Percentiles rank a stretch among this genome's conserved stretches.
Conservation (phyloP, 2,797 vertebrate species). For the Ammospiza maritima region DNA sequence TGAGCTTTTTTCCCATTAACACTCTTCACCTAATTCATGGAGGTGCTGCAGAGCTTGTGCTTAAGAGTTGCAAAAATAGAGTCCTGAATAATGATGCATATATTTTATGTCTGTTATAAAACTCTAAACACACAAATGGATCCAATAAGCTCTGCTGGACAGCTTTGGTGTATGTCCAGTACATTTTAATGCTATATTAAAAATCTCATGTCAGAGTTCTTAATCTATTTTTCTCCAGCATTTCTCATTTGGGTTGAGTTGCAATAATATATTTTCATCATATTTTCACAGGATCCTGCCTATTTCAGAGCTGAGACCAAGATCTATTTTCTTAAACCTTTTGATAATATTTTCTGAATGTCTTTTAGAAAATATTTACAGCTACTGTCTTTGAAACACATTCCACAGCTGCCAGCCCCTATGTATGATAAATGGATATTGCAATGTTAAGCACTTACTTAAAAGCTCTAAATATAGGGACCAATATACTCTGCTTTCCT, state of each 20-base stretch:
- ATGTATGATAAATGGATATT: not conserved
- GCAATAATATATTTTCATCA: not conserved
- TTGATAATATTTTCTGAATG: not conserved
- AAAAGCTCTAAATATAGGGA: not conserved
- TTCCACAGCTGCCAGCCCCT: not conserved
- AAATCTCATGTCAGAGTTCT: not conserved
- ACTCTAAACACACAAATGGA: slow-evolving; percentile 15
- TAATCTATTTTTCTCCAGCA: not conserved
- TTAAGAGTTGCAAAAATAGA: not conserved
- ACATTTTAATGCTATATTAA: slow-evolving; percentile 6
- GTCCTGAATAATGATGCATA: not conserved
- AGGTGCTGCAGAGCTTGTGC: not conserved
- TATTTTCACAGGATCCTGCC: not conserved
- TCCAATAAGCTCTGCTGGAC: slow-evolving; percentile 18
- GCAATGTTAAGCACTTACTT: not conserved
- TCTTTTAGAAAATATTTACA: slow-evolving; percentile 28
- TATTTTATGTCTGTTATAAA: slow-evolving; percentile 34
- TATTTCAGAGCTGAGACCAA: not conserved
- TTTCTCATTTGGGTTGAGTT: not conserved
- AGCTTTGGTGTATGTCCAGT: not conserved
- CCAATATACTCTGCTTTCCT: not conserved
- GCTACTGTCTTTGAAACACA: not conserved
- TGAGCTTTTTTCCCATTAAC: not conserved
- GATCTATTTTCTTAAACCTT: not conserved
- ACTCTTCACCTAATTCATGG: not conserved